Evolutionary conservation across 2,888 invertebrate genomes (phyloP).

Genomic region (Acronicta leporina): DNA sequence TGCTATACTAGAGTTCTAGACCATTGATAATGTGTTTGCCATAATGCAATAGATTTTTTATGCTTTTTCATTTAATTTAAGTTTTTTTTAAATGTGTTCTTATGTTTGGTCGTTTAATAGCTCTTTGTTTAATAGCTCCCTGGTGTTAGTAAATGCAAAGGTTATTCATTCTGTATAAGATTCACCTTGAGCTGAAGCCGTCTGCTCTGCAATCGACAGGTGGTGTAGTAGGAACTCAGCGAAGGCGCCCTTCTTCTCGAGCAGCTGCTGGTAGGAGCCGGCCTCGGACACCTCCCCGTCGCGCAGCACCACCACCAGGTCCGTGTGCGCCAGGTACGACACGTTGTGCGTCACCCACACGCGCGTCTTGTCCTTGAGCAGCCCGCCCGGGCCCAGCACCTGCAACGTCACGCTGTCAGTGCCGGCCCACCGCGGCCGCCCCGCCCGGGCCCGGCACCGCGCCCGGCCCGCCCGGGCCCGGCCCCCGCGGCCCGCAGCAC

Average conservation of each 20-base stretch:
- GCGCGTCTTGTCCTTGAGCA: constrained; percentile 94
- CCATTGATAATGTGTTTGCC: too few species aligned
- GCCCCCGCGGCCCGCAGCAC: constrained; percentile 63
- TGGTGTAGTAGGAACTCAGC: constrained; percentile 95
- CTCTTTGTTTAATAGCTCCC: too few species aligned
- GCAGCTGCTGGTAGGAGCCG: constrained; percentile 96
- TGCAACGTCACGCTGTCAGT: constrained; percentile 11
- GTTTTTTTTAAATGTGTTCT: background rate
- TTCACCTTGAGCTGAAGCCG: constrained; percentile 76
- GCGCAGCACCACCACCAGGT: constrained; percentile 96
- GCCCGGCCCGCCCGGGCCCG: background rate
- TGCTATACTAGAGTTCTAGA: too few species aligned
- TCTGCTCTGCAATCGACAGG: constrained; percentile 91
- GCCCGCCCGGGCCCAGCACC: constrained; percentile 89
- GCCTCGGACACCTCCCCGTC: constrained; percentile 96
- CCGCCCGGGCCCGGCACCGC: background rate
- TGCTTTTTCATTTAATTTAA: background rate
- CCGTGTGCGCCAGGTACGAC: constrained; percentile 96
- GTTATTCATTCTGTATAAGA: background rate
- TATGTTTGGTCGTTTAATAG: too few species aligned
- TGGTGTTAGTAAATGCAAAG: too few species aligned
- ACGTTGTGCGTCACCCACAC: constrained; percentile 98
- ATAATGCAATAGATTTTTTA: background rate
- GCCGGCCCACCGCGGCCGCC: background rate
- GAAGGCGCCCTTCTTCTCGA: constrained; percentile 95